Evolutionary conservation across 1,140 invertebrate genomes (phyloP).

Genomic region (Orius insidiosus): DNA sequence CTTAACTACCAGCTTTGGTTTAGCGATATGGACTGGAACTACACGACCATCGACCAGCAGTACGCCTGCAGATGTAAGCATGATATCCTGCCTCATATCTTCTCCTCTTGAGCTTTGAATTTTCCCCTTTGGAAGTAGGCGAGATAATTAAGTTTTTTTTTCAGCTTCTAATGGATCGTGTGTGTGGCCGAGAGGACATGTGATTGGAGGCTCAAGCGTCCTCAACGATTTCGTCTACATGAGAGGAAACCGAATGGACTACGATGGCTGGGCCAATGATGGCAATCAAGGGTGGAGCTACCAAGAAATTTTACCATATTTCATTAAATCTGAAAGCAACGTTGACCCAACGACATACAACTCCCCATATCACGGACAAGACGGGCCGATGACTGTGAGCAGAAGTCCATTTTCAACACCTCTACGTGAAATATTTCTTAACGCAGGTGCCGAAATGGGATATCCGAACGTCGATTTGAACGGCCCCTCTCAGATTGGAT

Average conservation of each 20-base stretch:
- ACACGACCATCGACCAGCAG: constrained; percentile 38
- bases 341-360: constrained; percentile 57
- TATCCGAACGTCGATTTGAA: constrained; percentile 53
- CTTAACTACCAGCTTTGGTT: not conserved
- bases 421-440: constrained; percentile 28
- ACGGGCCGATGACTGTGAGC: constrained; percentile 28
- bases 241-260: constrained; percentile 37
- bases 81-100: not conserved
- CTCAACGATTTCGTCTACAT: constrained; percentile 46
- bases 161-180: constrained; percentile 18
- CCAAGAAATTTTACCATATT: constrained; percentile 29
- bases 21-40: constrained; percentile 40
- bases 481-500: constrained; percentile 63
- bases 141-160: too few species aligned
- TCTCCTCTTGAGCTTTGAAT: not conserved
- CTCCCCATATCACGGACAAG: constrained; percentile 42
- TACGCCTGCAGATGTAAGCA: constrained; percentile 27
- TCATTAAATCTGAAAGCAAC: constrained; percentile 32
- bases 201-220: constrained; percentile 41
- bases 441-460: constrained; percentile 33
- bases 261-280: constrained; percentile 34
- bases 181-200: constrained; percentile 27
- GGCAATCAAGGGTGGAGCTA: constrained; percentile 32
- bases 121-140: too few species aligned
- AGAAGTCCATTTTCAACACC: constrained; percentile 33